Evolutionary conservation across 2,797 vertebrate species (phyloP).

Genomic region (Poeciliopsis paucimaculata): DNA sequence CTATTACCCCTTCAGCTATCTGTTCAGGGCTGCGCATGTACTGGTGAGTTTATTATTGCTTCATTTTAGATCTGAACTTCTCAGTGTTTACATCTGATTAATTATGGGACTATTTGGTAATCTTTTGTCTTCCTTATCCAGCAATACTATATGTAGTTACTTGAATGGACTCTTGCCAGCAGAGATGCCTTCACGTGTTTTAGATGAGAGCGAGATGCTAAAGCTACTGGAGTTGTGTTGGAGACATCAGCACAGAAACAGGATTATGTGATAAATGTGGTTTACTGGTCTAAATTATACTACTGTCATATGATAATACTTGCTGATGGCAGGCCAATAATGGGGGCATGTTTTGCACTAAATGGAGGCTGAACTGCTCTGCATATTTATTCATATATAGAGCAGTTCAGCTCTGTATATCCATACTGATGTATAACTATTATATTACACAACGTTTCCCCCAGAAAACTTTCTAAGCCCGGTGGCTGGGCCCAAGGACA

Average conservation of each 20-base stretch:
- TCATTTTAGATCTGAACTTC: not conserved
- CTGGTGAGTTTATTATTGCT: constrained; percentile 81
- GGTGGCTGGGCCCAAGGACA: too few relatives aligned
- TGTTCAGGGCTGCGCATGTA: constrained; percentile 95
- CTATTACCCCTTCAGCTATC: constrained; percentile 98
- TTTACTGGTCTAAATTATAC: not conserved
- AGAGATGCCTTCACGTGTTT: not conserved
- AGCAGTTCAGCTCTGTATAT: too few relatives aligned
- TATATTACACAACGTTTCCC: too few relatives aligned
- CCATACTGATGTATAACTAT: too few relatives aligned
- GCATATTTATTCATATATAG: too few relatives aligned
- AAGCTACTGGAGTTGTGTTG: not conserved
- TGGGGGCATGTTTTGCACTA: not conserved
- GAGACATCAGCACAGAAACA: not conserved
- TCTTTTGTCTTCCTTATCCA: not conserved
- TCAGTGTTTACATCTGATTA: not conserved
- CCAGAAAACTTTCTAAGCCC: too few relatives aligned
- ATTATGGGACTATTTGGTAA: not conserved
- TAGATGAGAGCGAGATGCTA: not conserved
- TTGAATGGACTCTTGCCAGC: not conserved
- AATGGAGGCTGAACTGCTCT: not conserved
- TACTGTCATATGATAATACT: not conserved
- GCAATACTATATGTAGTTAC: not conserved
- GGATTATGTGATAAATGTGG: not conserved
- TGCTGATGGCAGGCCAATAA: not conserved